phyloP scores from a whole-genome alignment of 2,888 invertebrate species.

The Caenorhabditis virilis region DNA sequence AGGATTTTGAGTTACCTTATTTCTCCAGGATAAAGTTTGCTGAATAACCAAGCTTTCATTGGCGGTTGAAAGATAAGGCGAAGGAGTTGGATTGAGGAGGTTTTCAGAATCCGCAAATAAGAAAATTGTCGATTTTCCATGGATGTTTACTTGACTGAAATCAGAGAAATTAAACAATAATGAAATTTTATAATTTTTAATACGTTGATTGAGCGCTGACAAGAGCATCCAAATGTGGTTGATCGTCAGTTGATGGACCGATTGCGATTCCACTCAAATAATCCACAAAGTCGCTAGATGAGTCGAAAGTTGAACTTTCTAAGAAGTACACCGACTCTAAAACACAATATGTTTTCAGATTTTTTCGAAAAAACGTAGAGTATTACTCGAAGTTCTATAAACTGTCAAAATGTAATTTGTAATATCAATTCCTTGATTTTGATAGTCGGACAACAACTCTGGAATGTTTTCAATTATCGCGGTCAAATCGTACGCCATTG shows the following conservation, averaged over 20 bases:
- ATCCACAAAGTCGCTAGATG: constrained; percentile 10
- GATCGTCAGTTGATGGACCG: constrained; percentile 11
- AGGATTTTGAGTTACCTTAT: constrained; percentile 10
- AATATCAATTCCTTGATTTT: constrained; percentile 12
- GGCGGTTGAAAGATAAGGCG: constrained; percentile 10
- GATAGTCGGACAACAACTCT: constrained; percentile 14
- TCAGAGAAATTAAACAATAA: not conserved
- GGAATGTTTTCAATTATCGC: constrained; percentile 24
- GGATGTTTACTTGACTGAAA: not conserved
- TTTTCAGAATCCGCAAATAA: constrained; percentile 33
- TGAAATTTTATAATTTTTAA: not conserved
- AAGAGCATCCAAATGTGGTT: constrained; percentile 30
- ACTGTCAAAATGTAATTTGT: constrained; percentile 23
- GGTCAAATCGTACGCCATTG: constrained; percentile 29
- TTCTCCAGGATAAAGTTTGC: constrained; percentile 34
- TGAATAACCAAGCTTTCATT: constrained; percentile 30
- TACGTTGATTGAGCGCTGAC: constrained; percentile 21
- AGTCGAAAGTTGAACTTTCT: constrained; percentile 16
- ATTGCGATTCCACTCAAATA: constrained; percentile 21
- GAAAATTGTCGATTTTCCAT: constrained; percentile 23
- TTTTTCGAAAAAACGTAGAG: not conserved
- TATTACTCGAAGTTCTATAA: constrained; percentile 15
- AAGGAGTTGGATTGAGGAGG: constrained; percentile 9
- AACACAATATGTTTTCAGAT: not conserved
- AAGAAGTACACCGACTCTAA: constrained; percentile 26